A percentile compares a stretch with the other conserved stretches of the same genome.
phyloP scores from a whole-genome alignment of 92 coral and sea anemone species.

The Parazoanthus darwini region DNA sequence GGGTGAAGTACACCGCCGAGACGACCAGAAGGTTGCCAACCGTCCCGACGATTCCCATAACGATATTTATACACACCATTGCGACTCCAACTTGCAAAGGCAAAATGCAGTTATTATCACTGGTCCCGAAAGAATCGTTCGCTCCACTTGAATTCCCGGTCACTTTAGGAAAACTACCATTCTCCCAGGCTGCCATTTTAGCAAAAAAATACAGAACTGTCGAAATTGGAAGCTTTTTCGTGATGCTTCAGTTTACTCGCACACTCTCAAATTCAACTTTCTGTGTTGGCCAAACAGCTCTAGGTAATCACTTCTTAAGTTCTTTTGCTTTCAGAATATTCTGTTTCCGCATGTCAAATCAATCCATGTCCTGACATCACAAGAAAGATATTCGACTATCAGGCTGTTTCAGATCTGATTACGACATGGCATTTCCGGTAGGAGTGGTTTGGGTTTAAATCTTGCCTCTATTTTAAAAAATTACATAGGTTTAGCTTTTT shows the following conservation, averaged over 20 bases:
- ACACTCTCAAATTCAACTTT: neutral
- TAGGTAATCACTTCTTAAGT: neutral
- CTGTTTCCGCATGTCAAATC: neutral
- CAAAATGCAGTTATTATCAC: neutral
- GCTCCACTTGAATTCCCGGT: neutral
- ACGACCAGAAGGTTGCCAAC: conserved; percentile 21
- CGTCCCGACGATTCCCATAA: conserved; percentile 22
- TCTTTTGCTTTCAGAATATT: too few species aligned
- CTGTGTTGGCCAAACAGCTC: neutral
- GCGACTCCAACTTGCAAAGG: conserved; percentile 5
- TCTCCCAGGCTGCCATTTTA: neutral
- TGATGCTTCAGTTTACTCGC: neutral
- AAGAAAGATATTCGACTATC: neutral
- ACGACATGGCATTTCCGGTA: neutral
- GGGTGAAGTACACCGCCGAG: conserved; percentile 25
- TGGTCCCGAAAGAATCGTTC: conserved; percentile 3
- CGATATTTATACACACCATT: conserved; percentile 30
- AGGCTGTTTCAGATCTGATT: neutral
- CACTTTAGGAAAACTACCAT: neutral
- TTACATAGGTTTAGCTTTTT: too few species aligned
- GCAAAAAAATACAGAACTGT: neutral
- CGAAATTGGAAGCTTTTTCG: neutral
- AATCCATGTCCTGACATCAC: neutral
- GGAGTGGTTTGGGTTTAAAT: neutral
- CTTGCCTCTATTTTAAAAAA: neutral